Conservation (phyloP, 2,888 invertebrate species). For the Fabriciana adippe region DNA sequence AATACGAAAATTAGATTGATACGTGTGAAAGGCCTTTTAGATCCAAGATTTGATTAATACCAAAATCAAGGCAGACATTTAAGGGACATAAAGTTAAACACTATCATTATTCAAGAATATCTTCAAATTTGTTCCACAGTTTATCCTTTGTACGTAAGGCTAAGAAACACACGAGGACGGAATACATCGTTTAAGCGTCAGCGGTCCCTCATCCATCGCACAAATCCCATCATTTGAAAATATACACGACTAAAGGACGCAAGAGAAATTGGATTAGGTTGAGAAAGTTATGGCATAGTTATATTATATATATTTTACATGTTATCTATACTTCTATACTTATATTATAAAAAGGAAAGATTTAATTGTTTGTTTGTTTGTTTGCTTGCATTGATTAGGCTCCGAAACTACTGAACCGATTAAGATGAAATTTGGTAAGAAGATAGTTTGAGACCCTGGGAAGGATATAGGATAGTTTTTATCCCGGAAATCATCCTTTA, state of each 20-base stretch:
- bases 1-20: no score
- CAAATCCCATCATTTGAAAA: constrained; percentile 42
- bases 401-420: no score
- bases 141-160: constrained; percentile 28
- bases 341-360: no score
- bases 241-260: constrained; percentile 35
- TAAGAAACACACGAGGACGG: constrained; percentile 24
- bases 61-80: constrained; percentile 11
- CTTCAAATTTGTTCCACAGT: constrained; percentile 24
- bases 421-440: no score
- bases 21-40: background rate
- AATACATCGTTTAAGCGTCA: constrained; percentile 31
- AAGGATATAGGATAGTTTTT: no score
- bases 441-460: no score
- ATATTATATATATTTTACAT: background rate
- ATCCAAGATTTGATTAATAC: constrained; percentile 10
- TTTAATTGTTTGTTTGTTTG: no score
- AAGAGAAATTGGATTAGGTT: constrained; percentile 6
- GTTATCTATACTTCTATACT: no score
- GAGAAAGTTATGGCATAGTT: background rate
- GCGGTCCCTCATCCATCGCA: constrained; percentile 37
- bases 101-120: constrained; percentile 9
- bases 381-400: no score
- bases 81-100: background rate
- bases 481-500: no score